Conservation (phyloP, 2,797 vertebrate genomes). For the Lagorchestes hirsutus region DNA sequence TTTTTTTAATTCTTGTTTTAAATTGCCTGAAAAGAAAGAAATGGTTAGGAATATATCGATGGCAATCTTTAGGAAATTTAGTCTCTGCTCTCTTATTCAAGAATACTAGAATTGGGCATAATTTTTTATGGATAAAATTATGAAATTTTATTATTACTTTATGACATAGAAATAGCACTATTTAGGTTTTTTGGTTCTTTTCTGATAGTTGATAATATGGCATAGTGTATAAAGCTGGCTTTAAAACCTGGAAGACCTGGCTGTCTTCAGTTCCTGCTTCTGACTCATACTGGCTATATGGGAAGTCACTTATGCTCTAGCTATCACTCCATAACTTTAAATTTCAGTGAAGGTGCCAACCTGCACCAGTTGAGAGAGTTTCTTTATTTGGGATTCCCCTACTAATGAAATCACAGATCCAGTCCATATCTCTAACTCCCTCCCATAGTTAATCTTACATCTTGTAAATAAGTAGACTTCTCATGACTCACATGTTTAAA, state of each 20-base stretch:
- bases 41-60: slow-evolving; percentile 60
- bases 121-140: not conserved
- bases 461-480: not conserved
- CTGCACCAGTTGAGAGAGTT: not conserved
- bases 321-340: not conserved
- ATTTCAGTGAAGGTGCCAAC: not conserved
- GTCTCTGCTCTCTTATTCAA: slow-evolving; percentile 1
- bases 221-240: not conserved
- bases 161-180: not conserved
- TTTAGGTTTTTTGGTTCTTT: not conserved
- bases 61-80: slow-evolving; percentile 59
- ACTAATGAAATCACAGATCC: not conserved
- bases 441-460: not conserved
- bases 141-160: not conserved
- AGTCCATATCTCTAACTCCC: not conserved
- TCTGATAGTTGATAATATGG: not conserved
- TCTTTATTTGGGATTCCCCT: not conserved
- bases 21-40: slow-evolving; percentile 49
- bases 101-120: slow-evolving; percentile 51
- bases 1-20: slow-evolving; percentile 68
- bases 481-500: slow-evolving; percentile 6
- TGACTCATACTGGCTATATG: not conserved
- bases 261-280: not conserved
- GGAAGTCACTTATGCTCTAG: not conserved
- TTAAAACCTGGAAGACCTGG: not conserved